These are phyloP conservation scores for Nothocercus nigrocapillus DNA, from an alignment of 2,113 vertebrate species.

Conservation along the genomic window DNA sequence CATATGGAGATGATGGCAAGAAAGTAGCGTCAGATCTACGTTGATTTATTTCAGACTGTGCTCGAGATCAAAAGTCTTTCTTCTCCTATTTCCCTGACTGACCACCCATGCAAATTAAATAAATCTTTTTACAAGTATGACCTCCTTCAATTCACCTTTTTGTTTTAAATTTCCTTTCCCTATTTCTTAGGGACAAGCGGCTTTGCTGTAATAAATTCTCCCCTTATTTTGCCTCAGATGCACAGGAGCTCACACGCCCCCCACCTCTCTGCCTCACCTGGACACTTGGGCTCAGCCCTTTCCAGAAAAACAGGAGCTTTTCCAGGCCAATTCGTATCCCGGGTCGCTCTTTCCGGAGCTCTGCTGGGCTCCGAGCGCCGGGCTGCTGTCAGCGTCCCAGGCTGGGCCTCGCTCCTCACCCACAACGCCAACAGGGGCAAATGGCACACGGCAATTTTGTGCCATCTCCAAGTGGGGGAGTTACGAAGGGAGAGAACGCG, in stretches of 20 bases:
- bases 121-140: background rate
- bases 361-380: background rate
- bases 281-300: background rate
- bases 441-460: background rate
- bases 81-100: background rate
- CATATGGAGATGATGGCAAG: background rate
- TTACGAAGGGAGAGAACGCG: fast-evolving
- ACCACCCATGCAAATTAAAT: background rate
- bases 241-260: background rate
- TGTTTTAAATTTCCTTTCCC: background rate
- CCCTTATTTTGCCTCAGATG: background rate
- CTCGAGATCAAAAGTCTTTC: background rate
- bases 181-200: background rate
- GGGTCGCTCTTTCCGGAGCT: background rate
- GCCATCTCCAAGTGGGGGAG: background rate
- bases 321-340: background rate
- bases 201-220: background rate
- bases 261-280: background rate
- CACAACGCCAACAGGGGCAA: background rate
- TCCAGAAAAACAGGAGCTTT: background rate
- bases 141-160: background rate
- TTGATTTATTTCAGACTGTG: background rate
- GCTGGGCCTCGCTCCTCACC: background rate
- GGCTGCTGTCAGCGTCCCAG: background rate
- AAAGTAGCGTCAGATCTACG: background rate